Evolutionary conservation across 2,888 invertebrate species (phyloP), one percentile per base, ranked within the genome.

Genomic region (Trichogramma dendrolimi): DNA sequence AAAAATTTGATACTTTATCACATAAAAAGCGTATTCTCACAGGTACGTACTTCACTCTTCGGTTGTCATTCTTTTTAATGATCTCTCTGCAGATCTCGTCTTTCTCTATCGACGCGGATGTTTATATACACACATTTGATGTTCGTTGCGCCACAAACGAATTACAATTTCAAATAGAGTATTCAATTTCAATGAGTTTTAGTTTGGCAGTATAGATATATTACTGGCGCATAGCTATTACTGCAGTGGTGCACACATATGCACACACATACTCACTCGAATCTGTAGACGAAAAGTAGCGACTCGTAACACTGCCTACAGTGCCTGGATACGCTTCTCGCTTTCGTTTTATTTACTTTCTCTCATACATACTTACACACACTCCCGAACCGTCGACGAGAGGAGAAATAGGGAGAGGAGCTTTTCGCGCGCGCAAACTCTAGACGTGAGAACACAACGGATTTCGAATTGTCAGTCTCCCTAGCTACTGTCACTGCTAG

Each of bases 101-200:
- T 27, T 27, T 27, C 27, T 27, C 27, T 27, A 27, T 27, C 27
- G 27, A 27, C 27, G 27, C 27, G 27, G 3, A 27, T 27, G 3
- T 27, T 27, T 27, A 27, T 27, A 27, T 27, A 2, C 27, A 27
- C 3, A 27, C 27, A 27, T 27, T 27, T 27, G 27, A 27, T 27
- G 3, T 27, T 27, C 27, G 27, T 27, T 27, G 2, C 27, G 27
- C 6, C 6, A 8, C n/a, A 8, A 6, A 5, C 40, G 52, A 60
- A 64, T 64, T 56, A 58, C 61, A 61, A 61, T 64, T 64, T 61
- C 38, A 61, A 61, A 64, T 64, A n/a, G 64, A 64, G 55, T 55
- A 57, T 56, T 53, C 49, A 14, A 53, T 53, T 43, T 47, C 51
- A 62, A 49, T 6, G 49, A 11, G 50, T 54, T 61, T 64, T 48